A percentile compares a stretch with the other conserved stretches of the same genome.
These are phyloP conservation scores for Trissolcus basalis DNA, from an alignment of 1,140 invertebrate genomes.

Conservation along the genomic window DNA sequence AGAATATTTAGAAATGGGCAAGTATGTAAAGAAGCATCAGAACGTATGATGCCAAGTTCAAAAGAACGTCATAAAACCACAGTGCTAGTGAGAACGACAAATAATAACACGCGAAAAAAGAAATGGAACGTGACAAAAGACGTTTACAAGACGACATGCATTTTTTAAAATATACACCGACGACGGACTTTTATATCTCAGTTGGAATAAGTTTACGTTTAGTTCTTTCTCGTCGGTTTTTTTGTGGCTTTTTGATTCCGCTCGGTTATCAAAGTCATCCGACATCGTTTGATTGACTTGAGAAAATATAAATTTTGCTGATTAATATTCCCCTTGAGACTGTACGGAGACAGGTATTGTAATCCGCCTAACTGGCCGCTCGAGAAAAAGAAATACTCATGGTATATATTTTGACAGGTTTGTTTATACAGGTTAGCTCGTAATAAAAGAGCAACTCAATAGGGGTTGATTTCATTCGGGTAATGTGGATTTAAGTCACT, in stretches of 20 bases:
- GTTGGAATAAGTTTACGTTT: too few species aligned
- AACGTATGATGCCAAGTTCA: conserved; percentile 15
- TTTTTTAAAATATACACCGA: conserved; percentile 5
- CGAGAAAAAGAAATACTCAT: conserved; percentile 23
- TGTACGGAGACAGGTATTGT: not conserved
- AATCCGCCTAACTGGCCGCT: conserved; percentile 19
- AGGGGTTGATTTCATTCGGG: conserved; percentile 40
- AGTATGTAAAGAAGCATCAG: conserved; percentile 34
- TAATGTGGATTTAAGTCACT: conserved; percentile 36
- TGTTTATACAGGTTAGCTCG: conserved; percentile 41
- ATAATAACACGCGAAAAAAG: conserved; percentile 13
- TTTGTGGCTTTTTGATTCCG: too few species aligned
- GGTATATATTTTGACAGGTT: conserved; percentile 50
- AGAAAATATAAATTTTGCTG: not conserved
- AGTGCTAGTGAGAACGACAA: conserved; percentile 8
- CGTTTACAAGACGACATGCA: conserved; percentile 27
- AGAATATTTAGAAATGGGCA: conserved; percentile 33
- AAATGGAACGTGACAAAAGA: conserved; percentile 35
- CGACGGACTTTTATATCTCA: too few species aligned
- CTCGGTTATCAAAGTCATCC: too few species aligned
- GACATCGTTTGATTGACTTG: too few species aligned
- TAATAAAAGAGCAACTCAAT: conserved; percentile 49
- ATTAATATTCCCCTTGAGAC: not conserved
- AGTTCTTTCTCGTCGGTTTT: too few species aligned
- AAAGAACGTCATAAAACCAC: conserved; percentile 29